A percentile compares a stretch with the other conserved stretches of the same genome.
These are phyloP conservation scores for Lordiphosa collinella DNA, from an alignment of 1,140 invertebrate species.

Conservation along the genomic window DNA sequence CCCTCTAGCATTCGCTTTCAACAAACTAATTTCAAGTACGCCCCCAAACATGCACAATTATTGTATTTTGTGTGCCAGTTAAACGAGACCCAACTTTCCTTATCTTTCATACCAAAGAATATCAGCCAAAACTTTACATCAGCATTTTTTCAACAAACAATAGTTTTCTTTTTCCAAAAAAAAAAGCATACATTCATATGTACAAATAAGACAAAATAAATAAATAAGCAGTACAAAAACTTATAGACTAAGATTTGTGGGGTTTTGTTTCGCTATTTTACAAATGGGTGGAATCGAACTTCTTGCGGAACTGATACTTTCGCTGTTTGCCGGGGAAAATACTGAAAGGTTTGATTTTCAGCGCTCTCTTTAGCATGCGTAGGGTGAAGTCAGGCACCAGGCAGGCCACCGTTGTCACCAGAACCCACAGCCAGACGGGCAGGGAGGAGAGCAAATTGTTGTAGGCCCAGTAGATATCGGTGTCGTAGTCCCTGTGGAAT, in stretches of 20 bases:
- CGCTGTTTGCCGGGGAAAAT: constrained; percentile 66
- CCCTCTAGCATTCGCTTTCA: not conserved
- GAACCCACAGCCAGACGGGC: constrained; percentile 83
- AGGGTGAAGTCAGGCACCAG: constrained; percentile 83
- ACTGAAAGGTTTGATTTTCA: constrained; percentile 57
- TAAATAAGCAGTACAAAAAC: constrained; percentile 49
- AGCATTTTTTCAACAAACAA: not conserved
- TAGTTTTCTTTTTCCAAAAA: constrained; percentile 14
- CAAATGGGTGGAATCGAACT: constrained; percentile 60
- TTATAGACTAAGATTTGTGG: constrained; percentile 17
- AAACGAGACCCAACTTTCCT: too few species aligned
- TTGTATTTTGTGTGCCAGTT: not conserved
- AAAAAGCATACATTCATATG: constrained; percentile 42
- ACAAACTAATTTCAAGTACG: constrained; percentile 4
- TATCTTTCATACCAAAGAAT: too few species aligned
- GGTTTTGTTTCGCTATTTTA: constrained; percentile 6
- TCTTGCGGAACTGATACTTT: constrained; percentile 55
- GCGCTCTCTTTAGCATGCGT: constrained; percentile 50
- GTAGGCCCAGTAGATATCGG: constrained; percentile 84
- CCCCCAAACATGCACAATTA: constrained; percentile 1
- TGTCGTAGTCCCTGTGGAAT: constrained; percentile 81
- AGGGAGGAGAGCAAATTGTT: constrained; percentile 82
- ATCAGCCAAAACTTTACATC: not conserved
- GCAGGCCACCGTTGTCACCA: constrained; percentile 81
- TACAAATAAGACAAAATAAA: constrained; percentile 52